A percentile compares a stretch with the other conserved stretches of the same genome.
These are phyloP conservation scores for Diabrotica virgifera DNA, from an alignment of 1,140 invertebrate genomes.

Conservation along the genomic window DNA sequence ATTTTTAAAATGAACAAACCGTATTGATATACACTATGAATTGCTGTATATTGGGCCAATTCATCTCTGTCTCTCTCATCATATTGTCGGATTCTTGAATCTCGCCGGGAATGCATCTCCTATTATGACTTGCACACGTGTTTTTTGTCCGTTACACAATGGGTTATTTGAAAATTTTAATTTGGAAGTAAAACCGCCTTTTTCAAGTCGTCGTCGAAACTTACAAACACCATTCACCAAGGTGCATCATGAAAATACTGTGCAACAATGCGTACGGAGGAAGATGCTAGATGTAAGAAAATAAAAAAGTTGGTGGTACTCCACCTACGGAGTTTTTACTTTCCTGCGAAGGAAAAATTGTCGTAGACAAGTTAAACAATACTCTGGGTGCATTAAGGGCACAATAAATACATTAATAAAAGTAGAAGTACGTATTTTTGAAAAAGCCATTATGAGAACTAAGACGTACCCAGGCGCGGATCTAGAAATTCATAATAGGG, in stretches of 20 bases:
- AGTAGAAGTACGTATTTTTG: too few relatives aligned
- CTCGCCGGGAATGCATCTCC: background rate
- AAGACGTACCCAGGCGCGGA: too few relatives aligned
- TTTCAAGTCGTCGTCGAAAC: background rate
- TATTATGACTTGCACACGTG: conserved; percentile 2
- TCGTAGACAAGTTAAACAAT: too few relatives aligned
- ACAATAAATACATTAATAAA: too few relatives aligned
- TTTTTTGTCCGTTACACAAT: conserved; percentile 1
- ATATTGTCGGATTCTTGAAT: conserved; percentile 1
- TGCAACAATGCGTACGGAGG: background rate
- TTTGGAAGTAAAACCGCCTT: conserved; percentile 2
- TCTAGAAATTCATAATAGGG: too few relatives aligned
- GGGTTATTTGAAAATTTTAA: conserved; percentile 3
- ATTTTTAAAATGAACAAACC: too few relatives aligned
- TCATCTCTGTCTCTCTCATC: background rate
- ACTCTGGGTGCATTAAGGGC: too few relatives aligned
- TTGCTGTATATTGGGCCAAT: background rate
- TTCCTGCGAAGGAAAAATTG: too few relatives aligned
- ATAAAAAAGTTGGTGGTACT: too few relatives aligned
- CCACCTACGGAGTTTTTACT: too few relatives aligned
- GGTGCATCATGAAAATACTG: background rate
- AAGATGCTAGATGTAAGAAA: background rate
- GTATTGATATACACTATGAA: too few relatives aligned
- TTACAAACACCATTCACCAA: background rate
- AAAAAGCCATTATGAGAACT: too few relatives aligned